A percentile compares a stretch with the other conserved stretches of the same genome.
Conservation (phyloP, 2,888 invertebrate species). For the Coelopa pilipes region DNA sequence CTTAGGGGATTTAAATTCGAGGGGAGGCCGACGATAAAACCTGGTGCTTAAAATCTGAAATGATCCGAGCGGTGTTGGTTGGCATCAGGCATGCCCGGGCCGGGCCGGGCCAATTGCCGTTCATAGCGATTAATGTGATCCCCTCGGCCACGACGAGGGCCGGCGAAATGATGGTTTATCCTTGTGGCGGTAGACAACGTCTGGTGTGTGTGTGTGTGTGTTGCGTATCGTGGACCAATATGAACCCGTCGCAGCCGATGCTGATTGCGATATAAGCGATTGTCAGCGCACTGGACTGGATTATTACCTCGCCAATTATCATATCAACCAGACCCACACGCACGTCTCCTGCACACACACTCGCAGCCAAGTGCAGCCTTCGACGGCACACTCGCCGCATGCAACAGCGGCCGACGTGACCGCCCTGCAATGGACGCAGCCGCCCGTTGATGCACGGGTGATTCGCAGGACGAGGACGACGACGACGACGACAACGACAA, state of each 20-base stretch:
- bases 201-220: background rate
- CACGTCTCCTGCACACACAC: constrained; percentile 17
- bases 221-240: background rate
- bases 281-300: constrained; percentile 61
- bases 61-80: too few species aligned
- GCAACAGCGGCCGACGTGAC: constrained; percentile 26
- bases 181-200: background rate
- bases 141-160: background rate
- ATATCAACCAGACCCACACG: constrained; percentile 38
- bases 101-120: constrained; percentile 61
- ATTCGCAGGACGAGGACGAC: background rate
- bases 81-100: too few species aligned
- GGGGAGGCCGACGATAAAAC: too few species aligned
- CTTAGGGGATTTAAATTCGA: too few species aligned
- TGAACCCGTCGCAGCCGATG: constrained; percentile 44
- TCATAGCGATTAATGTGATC: constrained; percentile 60
- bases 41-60: too few species aligned
- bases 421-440: constrained; percentile 14
- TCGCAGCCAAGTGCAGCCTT: background rate
- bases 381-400: constrained; percentile 13
- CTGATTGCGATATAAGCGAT: constrained; percentile 61
- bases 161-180: background rate
- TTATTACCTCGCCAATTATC: constrained; percentile 62
- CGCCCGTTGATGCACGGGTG: constrained; percentile 28
- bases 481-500: background rate